A percentile compares a stretch with the other conserved stretches of the same genome.
phyloP scores from a whole-genome alignment of 2,888 invertebrate species.

The Spisula solida region DNA sequence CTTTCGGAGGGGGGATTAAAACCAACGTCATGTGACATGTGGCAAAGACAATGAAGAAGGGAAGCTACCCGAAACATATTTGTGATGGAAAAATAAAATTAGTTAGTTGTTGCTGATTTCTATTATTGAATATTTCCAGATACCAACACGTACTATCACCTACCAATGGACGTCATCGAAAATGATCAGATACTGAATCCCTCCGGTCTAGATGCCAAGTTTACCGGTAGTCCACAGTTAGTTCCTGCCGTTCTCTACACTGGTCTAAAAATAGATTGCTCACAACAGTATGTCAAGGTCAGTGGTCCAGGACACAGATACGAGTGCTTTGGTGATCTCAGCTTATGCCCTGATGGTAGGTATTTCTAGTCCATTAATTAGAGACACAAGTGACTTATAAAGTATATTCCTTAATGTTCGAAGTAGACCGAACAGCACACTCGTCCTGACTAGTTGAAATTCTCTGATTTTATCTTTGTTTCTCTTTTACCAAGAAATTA shows the following conservation, averaged over 20 bases:
- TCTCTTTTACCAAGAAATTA: no score
- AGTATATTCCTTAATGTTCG: no score
- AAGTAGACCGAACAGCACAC: no score
- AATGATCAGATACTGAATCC: conserved; percentile 80
- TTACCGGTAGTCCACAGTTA: conserved; percentile 74
- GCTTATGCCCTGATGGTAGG: conserved; percentile 82
- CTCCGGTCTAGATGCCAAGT: conserved; percentile 85
- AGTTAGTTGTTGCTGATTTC: no score
- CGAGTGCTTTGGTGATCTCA: conserved; percentile 86
- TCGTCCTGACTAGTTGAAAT: no score
- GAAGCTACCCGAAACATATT: no score
- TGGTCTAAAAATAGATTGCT: conserved; percentile 81
- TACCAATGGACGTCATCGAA: conserved; percentile 84
- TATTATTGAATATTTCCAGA: conserved; percentile 69
- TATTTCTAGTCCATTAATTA: background rate
- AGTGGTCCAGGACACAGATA: conserved; percentile 83
- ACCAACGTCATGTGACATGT: no score
- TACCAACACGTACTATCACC: conserved; percentile 79
- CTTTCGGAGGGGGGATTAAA: no score
- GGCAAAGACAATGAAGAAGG: no score
- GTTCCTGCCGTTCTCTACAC: conserved; percentile 80
- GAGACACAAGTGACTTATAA: no score
- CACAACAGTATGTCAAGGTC: conserved; percentile 80
- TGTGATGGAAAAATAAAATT: no score
- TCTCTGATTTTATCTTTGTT: no score